Percentiles rank a stretch among this genome's conserved stretches.
Evolutionary conservation across 2,888 invertebrate species (phyloP).

Genomic region (Euphydryas editha): DNA sequence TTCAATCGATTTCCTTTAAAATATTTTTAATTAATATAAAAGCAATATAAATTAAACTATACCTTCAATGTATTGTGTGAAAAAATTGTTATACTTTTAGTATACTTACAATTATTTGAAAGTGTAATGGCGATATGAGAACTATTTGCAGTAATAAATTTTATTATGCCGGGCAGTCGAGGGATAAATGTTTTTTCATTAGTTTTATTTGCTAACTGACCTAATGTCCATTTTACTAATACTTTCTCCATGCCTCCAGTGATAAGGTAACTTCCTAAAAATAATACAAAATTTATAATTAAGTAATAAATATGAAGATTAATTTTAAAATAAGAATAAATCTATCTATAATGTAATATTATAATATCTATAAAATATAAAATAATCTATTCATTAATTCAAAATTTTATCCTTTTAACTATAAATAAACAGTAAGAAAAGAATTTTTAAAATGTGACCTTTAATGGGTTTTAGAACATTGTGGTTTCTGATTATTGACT

Average conservation of each 20-base stretch:
- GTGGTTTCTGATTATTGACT: too few species aligned
- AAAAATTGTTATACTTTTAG: constrained; percentile 6
- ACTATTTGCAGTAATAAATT: constrained; percentile 65
- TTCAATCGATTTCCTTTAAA: too few species aligned
- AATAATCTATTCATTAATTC: too few species aligned
- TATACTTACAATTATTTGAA: constrained; percentile 75
- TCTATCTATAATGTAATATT: too few species aligned
- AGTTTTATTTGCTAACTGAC: constrained; percentile 60
- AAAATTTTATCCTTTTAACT: too few species aligned
- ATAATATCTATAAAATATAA: too few species aligned
- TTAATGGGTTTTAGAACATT: too few species aligned
- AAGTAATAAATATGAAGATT: not conserved
- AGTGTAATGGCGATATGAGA: constrained; percentile 68
- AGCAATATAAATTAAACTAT: too few species aligned
- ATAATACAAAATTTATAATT: constrained; percentile 5
- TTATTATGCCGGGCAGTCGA: constrained; percentile 70
- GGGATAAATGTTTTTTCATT: constrained; percentile 72
- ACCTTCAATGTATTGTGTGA: too few species aligned
- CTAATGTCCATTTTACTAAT: constrained; percentile 74
- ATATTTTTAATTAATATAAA: too few species aligned
- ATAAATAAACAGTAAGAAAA: too few species aligned
- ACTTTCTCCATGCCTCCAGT: constrained; percentile 79
- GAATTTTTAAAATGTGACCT: too few species aligned
- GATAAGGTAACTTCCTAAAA: constrained; percentile 70
- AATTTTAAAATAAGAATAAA: not conserved